Conservation (phyloP, 2,113 vertebrate species). For the Lepus americanus region DNA sequence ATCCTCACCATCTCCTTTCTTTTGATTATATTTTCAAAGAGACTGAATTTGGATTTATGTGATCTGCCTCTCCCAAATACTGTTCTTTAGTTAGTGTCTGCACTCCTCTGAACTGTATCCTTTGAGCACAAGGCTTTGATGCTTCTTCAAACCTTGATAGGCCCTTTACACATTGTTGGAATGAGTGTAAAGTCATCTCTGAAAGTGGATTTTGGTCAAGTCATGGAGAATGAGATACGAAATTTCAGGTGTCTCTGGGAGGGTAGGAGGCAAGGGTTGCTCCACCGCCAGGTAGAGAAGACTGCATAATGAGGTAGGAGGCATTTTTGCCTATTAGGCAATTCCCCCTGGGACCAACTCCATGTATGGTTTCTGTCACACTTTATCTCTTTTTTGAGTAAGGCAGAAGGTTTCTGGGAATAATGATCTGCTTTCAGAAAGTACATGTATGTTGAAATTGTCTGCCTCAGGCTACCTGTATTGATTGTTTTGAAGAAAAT, state of each 20-base stretch:
- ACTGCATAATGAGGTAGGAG: conserved; percentile 24
- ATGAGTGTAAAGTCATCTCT: conserved; percentile 36
- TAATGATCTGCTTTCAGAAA: conserved; percentile 72
- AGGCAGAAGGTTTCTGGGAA: conserved; percentile 58
- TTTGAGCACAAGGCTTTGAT: conserved; percentile 41
- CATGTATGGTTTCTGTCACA: conserved; percentile 45
- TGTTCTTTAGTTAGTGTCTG: conserved; percentile 57
- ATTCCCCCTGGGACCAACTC: conserved; percentile 37
- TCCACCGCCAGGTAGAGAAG: neutral
- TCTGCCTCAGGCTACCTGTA: conserved; percentile 44
- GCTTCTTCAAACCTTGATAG: neutral
- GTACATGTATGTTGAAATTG: conserved; percentile 61
- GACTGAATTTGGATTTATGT: conserved; percentile 49
- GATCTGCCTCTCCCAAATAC: conserved; percentile 4
- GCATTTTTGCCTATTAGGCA: conserved; percentile 38
- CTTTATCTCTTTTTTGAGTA: conserved; percentile 44
- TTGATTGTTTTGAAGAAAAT: conserved; percentile 75
- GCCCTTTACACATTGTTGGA: conserved; percentile 27
- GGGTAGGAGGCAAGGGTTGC: neutral
- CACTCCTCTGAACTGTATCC: neutral
- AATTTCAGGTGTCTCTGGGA: neutral
- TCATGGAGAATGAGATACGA: neutral
- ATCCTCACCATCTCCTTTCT: conserved; percentile 40
- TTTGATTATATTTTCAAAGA: conserved; percentile 70
- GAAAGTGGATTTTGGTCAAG: conserved; percentile 8